Conservation (phyloP, 1,140 invertebrate genomes). For the Zelostemma sp. region DNA sequence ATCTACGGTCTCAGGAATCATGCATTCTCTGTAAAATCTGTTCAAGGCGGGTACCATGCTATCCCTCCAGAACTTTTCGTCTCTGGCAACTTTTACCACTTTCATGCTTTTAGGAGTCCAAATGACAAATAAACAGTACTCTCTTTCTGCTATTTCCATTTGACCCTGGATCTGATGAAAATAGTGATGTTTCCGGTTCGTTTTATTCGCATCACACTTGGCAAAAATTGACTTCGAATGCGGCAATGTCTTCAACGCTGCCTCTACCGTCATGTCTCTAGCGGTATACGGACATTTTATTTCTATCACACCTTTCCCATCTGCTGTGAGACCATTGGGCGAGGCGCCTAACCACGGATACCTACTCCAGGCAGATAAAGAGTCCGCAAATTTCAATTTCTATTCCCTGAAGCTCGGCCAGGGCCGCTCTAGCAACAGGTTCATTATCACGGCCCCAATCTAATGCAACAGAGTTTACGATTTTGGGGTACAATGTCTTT, state of each 20-base stretch:
- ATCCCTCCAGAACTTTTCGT: slow-evolving; percentile 42
- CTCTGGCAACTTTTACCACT: slow-evolving; percentile 21
- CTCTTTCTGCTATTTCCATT: slow-evolving; percentile 25
- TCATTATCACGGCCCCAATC: too few species aligned
- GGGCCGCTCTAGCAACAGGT: too few species aligned
- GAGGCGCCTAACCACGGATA: too few species aligned
- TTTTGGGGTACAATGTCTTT: slow-evolving; percentile 40
- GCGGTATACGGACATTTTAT: slow-evolving; percentile 56
- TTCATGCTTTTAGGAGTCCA: slow-evolving; percentile 36
- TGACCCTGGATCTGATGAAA: slow-evolving; percentile 14
- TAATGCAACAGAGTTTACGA: too few species aligned
- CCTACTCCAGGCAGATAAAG: too few species aligned
- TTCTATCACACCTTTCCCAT: slow-evolving; percentile 38
- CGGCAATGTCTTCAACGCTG: neutral
- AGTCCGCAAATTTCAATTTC: too few species aligned
- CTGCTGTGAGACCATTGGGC: slow-evolving; percentile 4
- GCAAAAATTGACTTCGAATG: too few species aligned
- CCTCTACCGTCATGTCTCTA: slow-evolving; percentile 1
- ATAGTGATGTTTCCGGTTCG: too few species aligned
- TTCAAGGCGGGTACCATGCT: slow-evolving; percentile 26
- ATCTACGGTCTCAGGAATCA: slow-evolving; percentile 51
- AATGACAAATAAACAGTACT: slow-evolving; percentile 23
- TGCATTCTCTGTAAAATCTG: slow-evolving; percentile 41
- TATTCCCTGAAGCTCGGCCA: too few species aligned
- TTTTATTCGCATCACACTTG: too few species aligned